Base-by-base conservation (phyloP, 2,113 vertebrate genomes). In the Mustela lutreola region DNA sequence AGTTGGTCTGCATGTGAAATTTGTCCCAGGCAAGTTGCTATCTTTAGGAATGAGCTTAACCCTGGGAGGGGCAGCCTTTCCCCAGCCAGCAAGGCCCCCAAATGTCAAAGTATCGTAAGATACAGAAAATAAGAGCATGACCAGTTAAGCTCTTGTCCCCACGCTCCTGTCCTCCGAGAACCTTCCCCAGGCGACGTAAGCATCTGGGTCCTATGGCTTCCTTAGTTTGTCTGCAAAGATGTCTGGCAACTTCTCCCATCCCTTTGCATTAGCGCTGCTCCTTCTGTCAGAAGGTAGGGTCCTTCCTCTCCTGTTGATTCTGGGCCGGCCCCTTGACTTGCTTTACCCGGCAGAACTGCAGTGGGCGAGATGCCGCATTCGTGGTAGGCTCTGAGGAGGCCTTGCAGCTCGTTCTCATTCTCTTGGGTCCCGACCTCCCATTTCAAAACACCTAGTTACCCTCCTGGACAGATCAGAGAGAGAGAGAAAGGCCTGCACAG, bases 361-460 rank as follows among this genome's bases (percentile, higher is more conserved):
- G 58, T 0, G 0, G 81, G 4, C 14, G 62, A 48, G 45, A 60
- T 0, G 31, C 36, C 21, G 0, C 1, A 0, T 0, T 2, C 28
- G 45, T 4, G 15, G 10, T 36, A 67, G 85, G 56, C 4, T 11
- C 36, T 45, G 24, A 53, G n/a, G 36, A 60, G 58, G 48, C 58
- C 58, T 12, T 4, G 19, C 31, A 36, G 31, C 39, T 56, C 39
- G 19, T 12, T 19, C 5, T 5, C 19, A 0, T 26, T 36, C 60
- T 22, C 88, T 1, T 24, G 24, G 18, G 26, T 16, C 76, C 53
- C 16, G 22, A 84, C 8, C 18, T 70, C 11, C 22, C 42, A 1
- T 0, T 3, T 14, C 26, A 53, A 60, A 7, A 7, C 10, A 36
- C 15, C 84, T 80, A 31, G 33, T 39, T 24, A 42, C 48, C 3